A percentile compares a stretch with the other conserved stretches of the same genome.
phyloP scores from a whole-genome alignment of 2,113 vertebrate genomes.

The Crotophaga sulcirostris region DNA sequence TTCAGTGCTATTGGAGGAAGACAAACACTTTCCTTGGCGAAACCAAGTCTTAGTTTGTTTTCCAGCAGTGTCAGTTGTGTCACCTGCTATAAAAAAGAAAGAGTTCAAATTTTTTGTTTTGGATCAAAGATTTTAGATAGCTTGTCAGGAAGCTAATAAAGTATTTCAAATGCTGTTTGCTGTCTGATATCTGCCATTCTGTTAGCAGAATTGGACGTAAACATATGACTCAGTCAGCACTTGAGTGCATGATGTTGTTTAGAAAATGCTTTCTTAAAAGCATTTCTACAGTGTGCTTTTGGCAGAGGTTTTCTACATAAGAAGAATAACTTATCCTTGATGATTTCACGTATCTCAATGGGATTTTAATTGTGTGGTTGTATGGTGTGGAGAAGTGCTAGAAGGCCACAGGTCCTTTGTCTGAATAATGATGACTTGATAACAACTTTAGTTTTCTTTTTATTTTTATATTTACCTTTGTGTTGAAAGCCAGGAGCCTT shows the following conservation, averaged over 20 bases:
- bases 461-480: background rate
- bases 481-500: background rate
- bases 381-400: background rate
- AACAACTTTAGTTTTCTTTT: background rate
- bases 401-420: background rate
- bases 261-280: slow-evolving; percentile 37
- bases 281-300: background rate
- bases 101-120: background rate
- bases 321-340: slow-evolving; percentile 31
- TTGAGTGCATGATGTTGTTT: slow-evolving; percentile 24
- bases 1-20: background rate
- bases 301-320: background rate
- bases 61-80: background rate
- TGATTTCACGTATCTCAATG: slow-evolving; percentile 10
- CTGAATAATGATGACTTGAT: background rate
- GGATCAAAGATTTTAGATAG: background rate
- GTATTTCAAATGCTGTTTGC: slow-evolving; percentile 16
- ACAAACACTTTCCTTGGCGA: background rate
- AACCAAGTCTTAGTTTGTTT: background rate
- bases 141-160: slow-evolving; percentile 18
- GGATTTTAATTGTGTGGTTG: background rate
- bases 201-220: background rate
- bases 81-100: background rate
- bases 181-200: background rate
- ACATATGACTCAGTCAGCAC: slow-evolving; percentile 44